Base-by-base conservation (phyloP, 2,888 invertebrate species). In the Tinea semifulvella region DNA sequence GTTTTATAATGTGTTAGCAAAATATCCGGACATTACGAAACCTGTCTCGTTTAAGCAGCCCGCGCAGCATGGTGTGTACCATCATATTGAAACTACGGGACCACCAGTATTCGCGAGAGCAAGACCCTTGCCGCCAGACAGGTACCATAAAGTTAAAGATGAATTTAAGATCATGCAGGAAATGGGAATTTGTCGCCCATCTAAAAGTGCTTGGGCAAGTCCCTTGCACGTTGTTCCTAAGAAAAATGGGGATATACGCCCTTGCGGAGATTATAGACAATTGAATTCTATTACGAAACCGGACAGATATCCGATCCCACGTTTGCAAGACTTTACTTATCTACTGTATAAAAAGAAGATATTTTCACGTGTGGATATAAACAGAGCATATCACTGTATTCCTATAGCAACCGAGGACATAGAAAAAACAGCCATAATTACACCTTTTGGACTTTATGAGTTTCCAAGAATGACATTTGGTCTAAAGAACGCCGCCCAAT, bases 191-290 rank as follows among this genome's bases (percentile, higher is more conserved):
- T n/a, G n/a, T n/a, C n/a, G n/a, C n/a, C n/a, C 13, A 43, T 72
- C 69, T 0, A 60, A 57, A 3, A 66, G 66, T 26, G 49, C 54
- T 2, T 74, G 65, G 68, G 54, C 68, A 0, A 63, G 57, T 35
- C 72, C 65, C 1, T 49, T 74, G 26, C 56, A 54, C 28, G 40
- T 56, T 0, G 58, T 53, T 1, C 45, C 45, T 7, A 65, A 59
- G 44, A 53, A 53, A 22, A 44, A 52, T 18, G 52, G 53, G 1
- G 46, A 48, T 2, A 16, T 52, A 8, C 31, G 53, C n/a, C 48
- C 50, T 2, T 65, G 65, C 46, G 68, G 67, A 3, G 65, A 56
- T 49, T 64, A 63, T 46, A 47, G 65, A 1, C 40, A 38, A 1
- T 50, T 63, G 1, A 69, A 63, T 46, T 45, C 53, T 1, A 46